Evolutionary conservation across 2,113 vertebrate genomes (phyloP), one percentile per base, ranked within the genome.

Genomic region (Pseudorasbora parva): DNA sequence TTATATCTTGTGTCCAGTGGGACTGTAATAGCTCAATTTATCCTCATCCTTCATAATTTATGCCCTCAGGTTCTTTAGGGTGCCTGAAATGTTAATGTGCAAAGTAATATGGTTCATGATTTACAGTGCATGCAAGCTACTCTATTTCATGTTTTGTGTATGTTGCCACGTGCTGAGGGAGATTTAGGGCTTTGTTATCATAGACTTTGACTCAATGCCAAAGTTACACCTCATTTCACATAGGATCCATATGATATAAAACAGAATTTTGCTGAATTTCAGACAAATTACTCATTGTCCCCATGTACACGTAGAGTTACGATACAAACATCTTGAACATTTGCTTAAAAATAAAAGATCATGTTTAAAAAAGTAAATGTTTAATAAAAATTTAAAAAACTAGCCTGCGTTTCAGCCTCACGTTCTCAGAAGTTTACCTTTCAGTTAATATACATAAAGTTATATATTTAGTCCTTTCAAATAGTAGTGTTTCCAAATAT

Each of bases 221-320:
- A 77, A 19, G 80, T 47, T 71, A 69, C 85, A 86, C 59, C 23
- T 83, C 73, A 78, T 77, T 86, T 82, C 11, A 74, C 72, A 62
- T 71, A 57, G 79, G 37, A 56, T 27, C 59, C 68, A 33, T 19
- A 60, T 83, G 33, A 79, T 73, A 86, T 74, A 68, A 66, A 81
- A 86, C 76, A 75, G 76, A 57, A 81, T 30, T 27, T 78, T 43
- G 77, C 37, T 60, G 23, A n/a, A 60, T 45, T 60, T 62, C 37
- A 62, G 8, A 8, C 37, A 27, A 45, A 78, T 78, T 78, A 45
- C n/a, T 78, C 76, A 45, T 62, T 17, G 76, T 60, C 56, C 75
- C 12, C 21, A 30, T 30, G 30, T 30, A 30, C 3, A 25, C 11
- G 12, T 45, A 17, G 2, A 78, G 60, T 60, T 60, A 25, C 0